Conservation (phyloP, 2,888 invertebrate species). For the Tenthredo mesomela region DNA sequence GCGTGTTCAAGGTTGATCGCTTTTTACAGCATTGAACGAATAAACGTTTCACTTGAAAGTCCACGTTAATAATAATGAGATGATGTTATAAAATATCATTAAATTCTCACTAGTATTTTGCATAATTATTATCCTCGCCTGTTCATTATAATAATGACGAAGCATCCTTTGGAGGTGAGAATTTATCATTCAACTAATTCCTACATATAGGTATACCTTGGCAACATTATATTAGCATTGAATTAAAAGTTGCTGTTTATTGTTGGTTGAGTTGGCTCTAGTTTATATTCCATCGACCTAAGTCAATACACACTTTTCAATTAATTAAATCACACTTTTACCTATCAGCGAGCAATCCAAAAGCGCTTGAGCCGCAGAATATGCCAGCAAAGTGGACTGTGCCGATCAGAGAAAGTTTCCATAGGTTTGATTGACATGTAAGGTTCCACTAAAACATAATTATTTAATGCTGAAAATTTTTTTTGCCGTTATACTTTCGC, state of each 20-base stretch:
- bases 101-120: not conserved
- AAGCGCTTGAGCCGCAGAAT: conserved; percentile 81
- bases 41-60: not conserved
- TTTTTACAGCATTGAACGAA: not conserved
- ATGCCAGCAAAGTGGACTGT: conserved; percentile 83
- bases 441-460: conserved; percentile 80
- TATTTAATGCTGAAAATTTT: conserved; percentile 52
- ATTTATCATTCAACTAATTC: not conserved
- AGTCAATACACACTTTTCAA: not conserved
- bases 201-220: not conserved
- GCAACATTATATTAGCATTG: not conserved
- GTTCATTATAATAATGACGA: not conserved
- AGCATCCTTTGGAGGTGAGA: not conserved
- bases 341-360: conserved; percentile 83
- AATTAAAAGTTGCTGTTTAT: not conserved
- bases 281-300: not conserved
- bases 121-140: not conserved
- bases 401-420: conserved; percentile 83
- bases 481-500: not conserved
- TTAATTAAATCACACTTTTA: conserved; percentile 65
- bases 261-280: not conserved
- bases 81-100: not conserved
- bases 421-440: conserved; percentile 82
- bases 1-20: conserved; percentile 25
- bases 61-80: not conserved